These are phyloP conservation scores for Calyptomena viridis DNA, from an alignment of 2,113 vertebrate genomes.

Conservation along the genomic window DNA sequence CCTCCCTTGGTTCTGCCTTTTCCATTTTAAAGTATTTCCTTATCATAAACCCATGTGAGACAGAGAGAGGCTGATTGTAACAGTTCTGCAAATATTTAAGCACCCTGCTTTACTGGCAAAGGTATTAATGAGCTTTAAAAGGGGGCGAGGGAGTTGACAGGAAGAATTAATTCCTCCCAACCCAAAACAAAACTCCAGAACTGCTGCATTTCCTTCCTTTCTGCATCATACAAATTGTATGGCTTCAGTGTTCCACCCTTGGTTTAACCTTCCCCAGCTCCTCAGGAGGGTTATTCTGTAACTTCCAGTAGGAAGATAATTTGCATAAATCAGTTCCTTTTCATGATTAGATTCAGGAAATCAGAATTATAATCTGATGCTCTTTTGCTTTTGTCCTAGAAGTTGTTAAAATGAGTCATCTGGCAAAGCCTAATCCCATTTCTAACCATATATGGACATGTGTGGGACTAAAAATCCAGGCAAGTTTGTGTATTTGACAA, in stretches of 20 bases:
- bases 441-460: slow-evolving; percentile 40
- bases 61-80: background rate
- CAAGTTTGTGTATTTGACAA: background rate
- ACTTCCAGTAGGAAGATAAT: slow-evolving; percentile 75
- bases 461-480: background rate
- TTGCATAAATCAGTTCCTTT: slow-evolving; percentile 67
- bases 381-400: slow-evolving; percentile 39
- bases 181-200: slow-evolving; percentile 46
- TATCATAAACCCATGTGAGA: background rate
- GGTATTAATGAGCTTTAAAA: slow-evolving; percentile 40
- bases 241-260: background rate
- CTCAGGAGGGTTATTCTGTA: slow-evolving; percentile 61
- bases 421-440: slow-evolving; percentile 5
- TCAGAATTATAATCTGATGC: slow-evolving; percentile 29
- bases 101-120: background rate
- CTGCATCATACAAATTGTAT: slow-evolving; percentile 21
- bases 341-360: slow-evolving; percentile 51
- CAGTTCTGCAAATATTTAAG: background rate
- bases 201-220: slow-evolving; percentile 68
- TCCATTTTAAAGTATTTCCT: background rate
- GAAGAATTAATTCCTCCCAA: slow-evolving; percentile 45
- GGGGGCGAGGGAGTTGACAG: slow-evolving; percentile 7
- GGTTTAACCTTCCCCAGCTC: background rate
- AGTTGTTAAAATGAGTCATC: slow-evolving; percentile 59
- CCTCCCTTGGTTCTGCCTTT: background rate